Base-by-base conservation (phyloP, 2,113 vertebrate species). In the Sakesphorus luctuosus region DNA sequence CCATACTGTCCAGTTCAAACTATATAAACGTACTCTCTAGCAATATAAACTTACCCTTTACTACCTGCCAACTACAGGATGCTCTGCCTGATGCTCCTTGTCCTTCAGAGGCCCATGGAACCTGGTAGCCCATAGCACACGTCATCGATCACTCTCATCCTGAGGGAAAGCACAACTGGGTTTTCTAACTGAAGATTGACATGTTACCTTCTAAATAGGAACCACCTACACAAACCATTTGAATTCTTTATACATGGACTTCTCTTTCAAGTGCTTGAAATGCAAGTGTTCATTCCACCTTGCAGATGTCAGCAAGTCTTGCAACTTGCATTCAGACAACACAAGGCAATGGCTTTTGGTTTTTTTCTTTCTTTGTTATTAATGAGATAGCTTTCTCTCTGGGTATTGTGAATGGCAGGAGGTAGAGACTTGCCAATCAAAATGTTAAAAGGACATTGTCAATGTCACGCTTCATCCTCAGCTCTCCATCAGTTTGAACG, bases 41-140 rank as follows among this genome's bases (percentile, higher is more conserved):
- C 21, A 79, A 21, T 1, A 2, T 3, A 85, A 73, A 59, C 46
- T 35, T 29, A 5, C 8, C 5, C 12, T 76, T 40, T 53, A 10
- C 28, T 40, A 38, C 19, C 23, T 55, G 8, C 24, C 36, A 9
- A 21, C 16, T 43, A 16, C 29, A 74, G 44, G 13, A 46, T 44
- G 15, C 23, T 78, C 69, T 92, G 28, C 69, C 17, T 56, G 44
- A 15, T 69, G 31, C 18, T 38, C 4, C 47, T 28, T 13, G 16
- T 40, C 40, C 26, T 73, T 29, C 0, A 1, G 29, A n/a, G 83
- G 18, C 35, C 43, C 0, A 0, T 3, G 52, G 31, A 68, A 28
- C 63, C 44, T 46, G 26, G 21, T 4, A 80, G 10, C 23, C 19
- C 1, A 0, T 35, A 24, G 46, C 16, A 36, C 0, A 0, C 2